These are phyloP conservation scores for Corythoichthys haematopterus DNA, from an alignment of 2,113 vertebrate species.

Conservation along the genomic window DNA sequence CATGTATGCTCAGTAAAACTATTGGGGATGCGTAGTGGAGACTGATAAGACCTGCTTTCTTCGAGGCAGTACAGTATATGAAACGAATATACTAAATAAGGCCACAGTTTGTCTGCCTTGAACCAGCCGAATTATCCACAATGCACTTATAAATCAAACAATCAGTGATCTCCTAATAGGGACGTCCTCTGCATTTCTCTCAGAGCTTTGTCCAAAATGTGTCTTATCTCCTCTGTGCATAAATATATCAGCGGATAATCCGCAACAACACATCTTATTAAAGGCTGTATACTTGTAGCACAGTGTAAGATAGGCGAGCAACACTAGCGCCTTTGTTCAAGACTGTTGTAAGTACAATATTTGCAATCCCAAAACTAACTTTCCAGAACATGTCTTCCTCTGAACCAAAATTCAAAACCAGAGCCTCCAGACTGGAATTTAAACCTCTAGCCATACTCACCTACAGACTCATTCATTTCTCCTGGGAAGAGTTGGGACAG, in stretches of 20 bases:
- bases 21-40: conserved; percentile 36
- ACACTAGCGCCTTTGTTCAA: conserved; percentile 42
- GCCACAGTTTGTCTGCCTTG: conserved; percentile 29
- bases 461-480: no score
- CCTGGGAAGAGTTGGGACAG: no score
- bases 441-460: background rate
- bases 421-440: background rate
- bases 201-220: conserved; percentile 48
- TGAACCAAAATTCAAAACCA: background rate
- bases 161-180: conserved; percentile 54
- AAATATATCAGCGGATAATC: conserved; percentile 59
- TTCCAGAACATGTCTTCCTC: background rate
- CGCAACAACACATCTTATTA: conserved; percentile 54
- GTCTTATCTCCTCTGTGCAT: conserved; percentile 48
- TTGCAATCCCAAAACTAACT: conserved; percentile 21
- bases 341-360: conserved; percentile 15
- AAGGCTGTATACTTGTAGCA: conserved; percentile 37
- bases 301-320: conserved; percentile 28
- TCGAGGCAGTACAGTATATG: conserved; percentile 13
- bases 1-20: conserved; percentile 53
- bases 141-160: conserved; percentile 34
- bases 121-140: conserved; percentile 37
- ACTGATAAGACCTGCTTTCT: conserved; percentile 36
- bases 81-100: conserved; percentile 51
- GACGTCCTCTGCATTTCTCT: conserved; percentile 37